Conservation (phyloP, 2,113 vertebrate species). For the Rafetus swinhoei region DNA sequence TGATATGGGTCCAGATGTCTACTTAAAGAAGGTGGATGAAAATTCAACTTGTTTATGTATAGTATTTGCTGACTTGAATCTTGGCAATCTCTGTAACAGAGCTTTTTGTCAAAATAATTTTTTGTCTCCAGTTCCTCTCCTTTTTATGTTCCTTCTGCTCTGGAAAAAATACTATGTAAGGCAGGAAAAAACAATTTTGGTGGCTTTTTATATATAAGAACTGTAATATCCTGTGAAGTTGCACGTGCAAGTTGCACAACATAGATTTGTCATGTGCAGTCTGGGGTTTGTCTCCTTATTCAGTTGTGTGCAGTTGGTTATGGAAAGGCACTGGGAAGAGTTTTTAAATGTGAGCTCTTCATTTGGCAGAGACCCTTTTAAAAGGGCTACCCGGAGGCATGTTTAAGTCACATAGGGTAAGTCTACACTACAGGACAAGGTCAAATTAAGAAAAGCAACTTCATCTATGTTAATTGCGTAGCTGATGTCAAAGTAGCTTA, state of each 20-base stretch:
- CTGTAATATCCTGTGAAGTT: neutral
- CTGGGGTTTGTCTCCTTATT: neutral
- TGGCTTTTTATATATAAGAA: neutral
- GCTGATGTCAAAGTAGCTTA: no score
- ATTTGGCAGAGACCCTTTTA: conserved; percentile 32
- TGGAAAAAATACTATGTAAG: neutral
- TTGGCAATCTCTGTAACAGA: conserved; percentile 37
- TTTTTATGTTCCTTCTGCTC: neutral
- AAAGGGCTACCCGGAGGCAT: neutral
- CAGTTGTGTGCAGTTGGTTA: neutral
- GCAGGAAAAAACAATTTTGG: neutral
- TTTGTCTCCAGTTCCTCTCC: conserved; percentile 23
- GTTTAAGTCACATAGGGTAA: neutral
- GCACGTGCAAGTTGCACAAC: conserved; percentile 2
- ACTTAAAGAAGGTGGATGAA: neutral
- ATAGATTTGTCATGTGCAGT: conserved; percentile 8
- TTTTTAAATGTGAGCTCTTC: neutral
- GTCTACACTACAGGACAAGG: no score
- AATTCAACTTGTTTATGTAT: neutral
- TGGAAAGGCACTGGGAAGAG: neutral
- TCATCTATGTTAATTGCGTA: no score
- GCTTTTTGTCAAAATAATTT: neutral
- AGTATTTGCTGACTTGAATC: conserved; percentile 43
- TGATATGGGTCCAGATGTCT: conserved; percentile 53
- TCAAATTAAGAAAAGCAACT: no score